phyloP scores from a whole-genome alignment of 2,888 invertebrate genomes.

The Tipula unca region DNA sequence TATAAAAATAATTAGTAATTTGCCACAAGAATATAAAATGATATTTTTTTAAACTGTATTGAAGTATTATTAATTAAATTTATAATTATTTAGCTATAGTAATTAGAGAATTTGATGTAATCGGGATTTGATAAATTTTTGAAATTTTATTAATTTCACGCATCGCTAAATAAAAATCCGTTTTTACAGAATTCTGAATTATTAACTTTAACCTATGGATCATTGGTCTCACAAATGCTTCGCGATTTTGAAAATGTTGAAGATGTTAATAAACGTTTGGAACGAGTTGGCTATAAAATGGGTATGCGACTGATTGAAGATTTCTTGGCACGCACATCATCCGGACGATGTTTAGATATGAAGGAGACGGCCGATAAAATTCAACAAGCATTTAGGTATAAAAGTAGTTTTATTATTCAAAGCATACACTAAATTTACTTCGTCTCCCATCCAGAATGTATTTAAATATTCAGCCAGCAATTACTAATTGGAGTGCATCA shows the following conservation, averaged over 20 bases:
- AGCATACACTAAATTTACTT: neutral
- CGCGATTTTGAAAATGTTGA: slow-evolving; percentile 95
- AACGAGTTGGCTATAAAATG: slow-evolving; percentile 96
- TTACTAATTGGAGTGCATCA: slow-evolving; percentile 88
- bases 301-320: slow-evolving; percentile 97
- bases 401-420: neutral
- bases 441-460: slow-evolving; percentile 53
- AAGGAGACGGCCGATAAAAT: slow-evolving; percentile 95
- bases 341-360: slow-evolving; percentile 87
- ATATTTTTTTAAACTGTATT: neutral
- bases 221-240: slow-evolving; percentile 91
- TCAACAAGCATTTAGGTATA: slow-evolving; percentile 58
- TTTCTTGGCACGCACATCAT: slow-evolving; percentile 84
- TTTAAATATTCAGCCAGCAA: slow-evolving; percentile 83
- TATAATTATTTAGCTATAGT: neutral
- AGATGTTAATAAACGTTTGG: slow-evolving; percentile 95
- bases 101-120: neutral
- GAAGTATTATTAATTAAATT: neutral
- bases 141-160: neutral
- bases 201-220: slow-evolving; percentile 95
- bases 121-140: neutral
- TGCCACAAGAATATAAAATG: neutral
- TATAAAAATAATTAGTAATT: neutral
- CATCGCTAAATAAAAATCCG: neutral
- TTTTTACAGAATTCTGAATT: slow-evolving; percentile 81